These are phyloP conservation scores for Uromys caudimaculatus DNA, from an alignment of 2,797 vertebrate genomes.

Conservation along the genomic window DNA sequence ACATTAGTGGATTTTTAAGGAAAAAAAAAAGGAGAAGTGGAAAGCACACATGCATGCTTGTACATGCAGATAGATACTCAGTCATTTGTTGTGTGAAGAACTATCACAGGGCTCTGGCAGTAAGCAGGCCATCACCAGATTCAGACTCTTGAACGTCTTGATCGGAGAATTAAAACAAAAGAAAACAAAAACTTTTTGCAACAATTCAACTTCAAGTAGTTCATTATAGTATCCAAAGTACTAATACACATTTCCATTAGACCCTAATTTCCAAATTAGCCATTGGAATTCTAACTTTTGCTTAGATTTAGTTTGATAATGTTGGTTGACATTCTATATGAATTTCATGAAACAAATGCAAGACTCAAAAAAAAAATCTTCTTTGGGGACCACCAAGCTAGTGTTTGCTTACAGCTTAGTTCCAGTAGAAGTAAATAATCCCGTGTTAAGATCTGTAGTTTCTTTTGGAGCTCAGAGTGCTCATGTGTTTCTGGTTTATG, in stretches of 20 bases:
- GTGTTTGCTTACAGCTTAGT: slow-evolving; percentile 10
- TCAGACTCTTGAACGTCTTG: background rate
- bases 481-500: slow-evolving; percentile 78
- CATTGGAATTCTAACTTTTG: slow-evolving; percentile 51
- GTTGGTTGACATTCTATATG: slow-evolving; percentile 61
- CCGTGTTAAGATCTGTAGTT: slow-evolving; percentile 70
- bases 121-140: background rate
- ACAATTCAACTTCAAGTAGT: background rate
- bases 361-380: background rate
- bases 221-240: background rate
- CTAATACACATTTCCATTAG: background rate
- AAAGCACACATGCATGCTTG: no score
- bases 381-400: slow-evolving; percentile 53
- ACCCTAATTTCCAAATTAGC: slow-evolving; percentile 69
- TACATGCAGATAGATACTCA: no score
- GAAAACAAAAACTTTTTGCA: background rate
- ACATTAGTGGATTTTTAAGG: background rate
- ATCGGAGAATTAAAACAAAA: background rate
- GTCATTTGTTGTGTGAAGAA: background rate
- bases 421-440: slow-evolving; percentile 70
- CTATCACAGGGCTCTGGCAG: background rate
- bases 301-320: slow-evolving; percentile 51
- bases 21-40: background rate
- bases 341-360: slow-evolving; percentile 53
- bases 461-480: slow-evolving; percentile 66